Percentiles rank a stretch among this genome's conserved stretches.
Evolutionary conservation across 2,797 vertebrate genomes (phyloP).

Genomic region (Pseudomugil gertrudae): DNA sequence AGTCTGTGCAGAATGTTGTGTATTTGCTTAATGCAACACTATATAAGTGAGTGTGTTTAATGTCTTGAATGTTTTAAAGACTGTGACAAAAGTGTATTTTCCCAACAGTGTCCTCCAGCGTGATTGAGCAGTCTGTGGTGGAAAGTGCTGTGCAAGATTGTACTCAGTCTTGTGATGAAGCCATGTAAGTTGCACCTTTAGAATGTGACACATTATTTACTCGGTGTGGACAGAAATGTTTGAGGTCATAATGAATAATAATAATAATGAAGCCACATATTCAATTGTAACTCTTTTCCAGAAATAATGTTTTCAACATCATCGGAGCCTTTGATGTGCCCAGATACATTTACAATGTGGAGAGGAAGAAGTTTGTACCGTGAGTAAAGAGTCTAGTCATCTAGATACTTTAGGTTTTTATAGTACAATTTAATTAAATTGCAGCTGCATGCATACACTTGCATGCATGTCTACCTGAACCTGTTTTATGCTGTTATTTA

Average conservation of each 20-base stretch:
- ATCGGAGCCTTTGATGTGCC: conserved; percentile 95
- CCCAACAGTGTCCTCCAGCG: conserved; percentile 88
- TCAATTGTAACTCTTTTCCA: conserved; percentile 62
- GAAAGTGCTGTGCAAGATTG: conserved; percentile 93
- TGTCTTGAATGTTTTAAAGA: neutral
- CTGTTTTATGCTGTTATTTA: neutral
- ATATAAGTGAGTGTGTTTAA: neutral
- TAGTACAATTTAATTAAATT: neutral
- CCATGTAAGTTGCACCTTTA: conserved; percentile 81
- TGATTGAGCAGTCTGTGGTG: conserved; percentile 88
- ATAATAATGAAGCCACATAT: neutral
- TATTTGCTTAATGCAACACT: neutral
- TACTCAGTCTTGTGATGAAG: conserved; percentile 89
- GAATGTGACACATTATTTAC: too few relatives aligned
- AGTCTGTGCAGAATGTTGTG: neutral
- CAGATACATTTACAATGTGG: conserved; percentile 90
- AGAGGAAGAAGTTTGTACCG: conserved; percentile 97
- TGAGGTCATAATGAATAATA: neutral
- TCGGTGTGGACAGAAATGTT: neutral
- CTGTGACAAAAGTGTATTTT: conserved; percentile 18
- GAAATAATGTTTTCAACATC: conserved; percentile 95
- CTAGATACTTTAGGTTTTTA: neutral
- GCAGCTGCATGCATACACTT: neutral
- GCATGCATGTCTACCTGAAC: neutral
- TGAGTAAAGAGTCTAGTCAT: conserved; percentile 79